phyloP scores from a whole-genome alignment of 2,888 invertebrate species.

The Agrotis segetum region DNA sequence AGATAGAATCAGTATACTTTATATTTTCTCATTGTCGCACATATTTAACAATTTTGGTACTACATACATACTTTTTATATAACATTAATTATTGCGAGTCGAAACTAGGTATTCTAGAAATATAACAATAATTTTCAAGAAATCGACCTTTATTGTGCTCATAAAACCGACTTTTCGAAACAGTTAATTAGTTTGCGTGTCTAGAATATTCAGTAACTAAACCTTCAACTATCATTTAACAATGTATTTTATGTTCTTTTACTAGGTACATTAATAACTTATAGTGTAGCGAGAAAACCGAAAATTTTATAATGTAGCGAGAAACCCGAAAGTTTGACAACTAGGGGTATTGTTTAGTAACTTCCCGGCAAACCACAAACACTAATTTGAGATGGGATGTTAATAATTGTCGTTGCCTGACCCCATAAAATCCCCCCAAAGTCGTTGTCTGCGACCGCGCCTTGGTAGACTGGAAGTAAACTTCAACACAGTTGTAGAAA shows the following conservation, averaged over 20 bases:
- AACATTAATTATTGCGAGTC: neutral
- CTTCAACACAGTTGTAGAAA: too few species aligned
- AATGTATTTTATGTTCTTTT: neutral
- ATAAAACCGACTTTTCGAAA: constrained; percentile 18
- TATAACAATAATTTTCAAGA: constrained; percentile 10
- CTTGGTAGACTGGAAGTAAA: too few species aligned
- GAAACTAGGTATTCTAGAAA: neutral
- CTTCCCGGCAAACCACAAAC: too few species aligned
- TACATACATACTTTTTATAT: neutral
- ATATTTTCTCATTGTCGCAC: neutral
- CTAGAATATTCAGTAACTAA: constrained; percentile 12
- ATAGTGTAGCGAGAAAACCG: too few species aligned
- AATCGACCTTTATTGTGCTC: constrained; percentile 14
- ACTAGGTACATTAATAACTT: too few species aligned
- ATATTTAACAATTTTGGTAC: neutral
- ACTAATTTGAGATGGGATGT: too few species aligned
- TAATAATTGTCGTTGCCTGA: too few species aligned
- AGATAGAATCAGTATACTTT: neutral
- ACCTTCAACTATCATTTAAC: constrained; percentile 1
- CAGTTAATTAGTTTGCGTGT: constrained; percentile 35
- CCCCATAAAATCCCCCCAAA: too few species aligned
- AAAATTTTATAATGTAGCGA: too few species aligned
- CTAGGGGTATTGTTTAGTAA: too few species aligned
- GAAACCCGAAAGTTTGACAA: too few species aligned
- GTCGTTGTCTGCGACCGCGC: too few species aligned